phyloP scores from a whole-genome alignment of 2,797 vertebrate species.

The Catostomus latipinnis region DNA sequence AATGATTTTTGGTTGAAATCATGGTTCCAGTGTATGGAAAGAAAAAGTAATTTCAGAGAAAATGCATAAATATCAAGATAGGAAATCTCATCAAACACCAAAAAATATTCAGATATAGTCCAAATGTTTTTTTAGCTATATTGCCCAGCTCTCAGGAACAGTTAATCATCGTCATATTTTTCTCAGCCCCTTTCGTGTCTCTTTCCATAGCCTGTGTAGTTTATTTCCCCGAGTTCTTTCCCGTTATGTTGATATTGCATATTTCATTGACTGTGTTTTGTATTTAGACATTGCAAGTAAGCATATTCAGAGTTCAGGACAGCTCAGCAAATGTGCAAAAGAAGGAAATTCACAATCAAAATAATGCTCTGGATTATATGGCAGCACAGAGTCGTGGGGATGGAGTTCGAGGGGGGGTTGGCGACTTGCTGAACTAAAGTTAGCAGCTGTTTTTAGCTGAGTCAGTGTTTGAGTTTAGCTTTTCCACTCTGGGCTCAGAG shows the following conservation, averaged over 20 bases:
- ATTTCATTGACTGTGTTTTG: conserved; percentile 39
- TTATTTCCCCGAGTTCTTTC: conserved; percentile 24
- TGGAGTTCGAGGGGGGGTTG: conserved; percentile 21
- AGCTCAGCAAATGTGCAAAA: conserved; percentile 48
- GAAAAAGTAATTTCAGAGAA: no score
- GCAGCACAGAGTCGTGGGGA: conserved; percentile 37
- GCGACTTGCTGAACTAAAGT: conserved; percentile 57
- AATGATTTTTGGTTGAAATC: no score
- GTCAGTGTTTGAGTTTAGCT: conserved; percentile 60
- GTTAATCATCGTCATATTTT: conserved; percentile 11
- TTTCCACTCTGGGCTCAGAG: conserved; percentile 55
- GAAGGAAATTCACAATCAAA: conserved; percentile 50
- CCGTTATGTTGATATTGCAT: conserved; percentile 42
- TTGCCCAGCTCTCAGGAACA: not conserved
- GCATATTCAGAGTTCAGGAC: conserved; percentile 49
- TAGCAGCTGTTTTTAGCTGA: conserved; percentile 57
- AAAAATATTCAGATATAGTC: no score
- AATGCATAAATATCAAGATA: no score
- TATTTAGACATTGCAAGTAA: conserved; percentile 53
- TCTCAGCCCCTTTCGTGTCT: conserved; percentile 20
- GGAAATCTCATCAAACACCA: no score
- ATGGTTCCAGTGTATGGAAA: no score
- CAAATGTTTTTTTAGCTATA: no score
- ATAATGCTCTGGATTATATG: conserved; percentile 53
- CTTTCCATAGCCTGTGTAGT: conserved; percentile 25